phyloP scores from a whole-genome alignment of 2,113 vertebrate genomes.

The Procapra przewalskii region DNA sequence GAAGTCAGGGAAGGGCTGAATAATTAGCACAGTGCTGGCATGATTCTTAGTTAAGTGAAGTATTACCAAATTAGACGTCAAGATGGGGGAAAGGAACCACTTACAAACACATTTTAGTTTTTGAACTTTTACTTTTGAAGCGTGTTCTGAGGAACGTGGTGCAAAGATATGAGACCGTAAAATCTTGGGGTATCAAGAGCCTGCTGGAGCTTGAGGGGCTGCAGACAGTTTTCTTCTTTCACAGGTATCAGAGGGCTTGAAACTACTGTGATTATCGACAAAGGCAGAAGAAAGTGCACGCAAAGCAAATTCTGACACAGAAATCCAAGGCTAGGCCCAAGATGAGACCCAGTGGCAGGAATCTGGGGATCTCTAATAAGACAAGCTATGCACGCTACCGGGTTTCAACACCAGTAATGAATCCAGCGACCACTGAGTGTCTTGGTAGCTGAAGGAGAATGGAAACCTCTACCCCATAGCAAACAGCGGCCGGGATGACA shows the following conservation, averaged over 20 bases:
- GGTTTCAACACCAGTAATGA: not conserved
- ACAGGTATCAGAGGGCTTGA: too few relatives aligned
- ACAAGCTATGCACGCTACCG: too few relatives aligned
- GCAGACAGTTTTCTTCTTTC: not conserved
- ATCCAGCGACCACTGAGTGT: fast-evolving
- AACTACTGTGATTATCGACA: not conserved
- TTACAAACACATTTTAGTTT: not conserved
- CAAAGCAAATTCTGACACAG: not conserved
- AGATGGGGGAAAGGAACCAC: not conserved
- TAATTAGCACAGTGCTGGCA: conserved; percentile 41
- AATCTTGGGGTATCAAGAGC: fast-evolving
- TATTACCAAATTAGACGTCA: conserved; percentile 35
- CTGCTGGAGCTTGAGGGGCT: fast-evolving
- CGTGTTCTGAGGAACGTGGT: not conserved
- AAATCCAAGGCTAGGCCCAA: not conserved
- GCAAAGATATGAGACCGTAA: not conserved
- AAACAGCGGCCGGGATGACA: fast-evolving
- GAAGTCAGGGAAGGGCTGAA: conserved; percentile 33
- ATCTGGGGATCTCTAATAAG: not conserved
- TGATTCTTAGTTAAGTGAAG: conserved; percentile 28
- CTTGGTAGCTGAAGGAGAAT: not conserved
- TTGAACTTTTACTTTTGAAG: not conserved
- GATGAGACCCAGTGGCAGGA: too few relatives aligned
- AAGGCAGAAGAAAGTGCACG: not conserved
- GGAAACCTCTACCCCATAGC: not conserved